phyloP scores from a whole-genome alignment of 2,888 invertebrate species.

The Erpobdella octoculata region DNA sequence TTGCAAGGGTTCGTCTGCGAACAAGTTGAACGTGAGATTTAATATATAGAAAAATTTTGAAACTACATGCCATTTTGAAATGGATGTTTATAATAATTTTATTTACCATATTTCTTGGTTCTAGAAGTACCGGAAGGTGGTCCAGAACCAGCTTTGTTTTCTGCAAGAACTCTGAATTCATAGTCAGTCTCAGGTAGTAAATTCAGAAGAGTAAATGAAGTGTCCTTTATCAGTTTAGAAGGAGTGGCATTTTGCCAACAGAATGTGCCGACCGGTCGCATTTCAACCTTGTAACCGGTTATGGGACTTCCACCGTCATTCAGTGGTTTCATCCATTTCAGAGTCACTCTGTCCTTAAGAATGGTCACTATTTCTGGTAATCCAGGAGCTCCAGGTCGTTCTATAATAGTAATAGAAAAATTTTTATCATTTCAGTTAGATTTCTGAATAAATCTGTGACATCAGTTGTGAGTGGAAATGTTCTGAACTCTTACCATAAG shows the following conservation, averaged over 20 bases:
- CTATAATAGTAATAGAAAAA: slow-evolving; percentile 27
- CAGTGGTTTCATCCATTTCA: slow-evolving; percentile 39
- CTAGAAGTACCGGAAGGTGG: slow-evolving; percentile 56
- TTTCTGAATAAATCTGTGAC: neutral
- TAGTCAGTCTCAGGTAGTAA: slow-evolving; percentile 57
- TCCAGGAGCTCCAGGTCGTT: slow-evolving; percentile 38
- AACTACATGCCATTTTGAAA: neutral
- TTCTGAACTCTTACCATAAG: slow-evolving; percentile 63
- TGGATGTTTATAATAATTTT: neutral
- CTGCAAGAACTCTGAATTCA: slow-evolving; percentile 73
- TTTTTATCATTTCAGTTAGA: neutral
- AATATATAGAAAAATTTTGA: neutral
- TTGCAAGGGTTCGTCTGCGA: slow-evolving; percentile 36
- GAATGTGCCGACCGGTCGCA: slow-evolving; percentile 36
- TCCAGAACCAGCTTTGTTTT: slow-evolving; percentile 72
- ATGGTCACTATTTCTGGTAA: slow-evolving; percentile 37
- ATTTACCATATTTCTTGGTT: slow-evolving; percentile 36
- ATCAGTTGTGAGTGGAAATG: no score
- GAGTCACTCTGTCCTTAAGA: slow-evolving; percentile 34
- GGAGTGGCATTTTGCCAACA: slow-evolving; percentile 35
- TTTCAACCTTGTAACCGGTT: slow-evolving; percentile 40
- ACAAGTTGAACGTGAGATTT: neutral
- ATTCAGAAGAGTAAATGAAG: slow-evolving; percentile 35
- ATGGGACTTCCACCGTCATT: slow-evolving; percentile 43
- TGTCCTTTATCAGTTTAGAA: slow-evolving; percentile 31